These are phyloP conservation scores for Salticus scenicus DNA, from an alignment of 2,888 invertebrate species.

Conservation along the genomic window DNA sequence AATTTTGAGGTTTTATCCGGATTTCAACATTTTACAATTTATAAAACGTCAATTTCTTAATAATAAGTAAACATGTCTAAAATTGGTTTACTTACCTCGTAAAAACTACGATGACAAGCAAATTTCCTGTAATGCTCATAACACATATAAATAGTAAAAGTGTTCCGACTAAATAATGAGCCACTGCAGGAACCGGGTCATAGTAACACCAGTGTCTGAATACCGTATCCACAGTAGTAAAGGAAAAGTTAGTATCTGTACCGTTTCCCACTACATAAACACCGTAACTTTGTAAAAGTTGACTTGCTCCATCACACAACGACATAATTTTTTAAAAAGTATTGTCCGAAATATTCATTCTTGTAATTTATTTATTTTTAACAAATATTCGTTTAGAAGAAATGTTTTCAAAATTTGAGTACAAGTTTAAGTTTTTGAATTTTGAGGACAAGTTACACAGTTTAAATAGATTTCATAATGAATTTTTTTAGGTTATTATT, in stretches of 20 bases:
- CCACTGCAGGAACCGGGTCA: neutral
- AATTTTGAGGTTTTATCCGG: no score
- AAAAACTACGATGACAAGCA: slow-evolving; percentile 48
- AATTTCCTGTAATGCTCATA: slow-evolving; percentile 32
- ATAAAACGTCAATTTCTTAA: no score
- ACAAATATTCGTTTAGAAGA: no score
- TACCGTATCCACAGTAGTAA: neutral
- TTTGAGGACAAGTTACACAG: no score
- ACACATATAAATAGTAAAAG: slow-evolving; percentile 32
- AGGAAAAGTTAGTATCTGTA: neutral
- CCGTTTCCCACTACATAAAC: neutral
- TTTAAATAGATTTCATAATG: no score
- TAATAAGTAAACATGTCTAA: no score
- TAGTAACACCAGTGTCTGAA: slow-evolving; percentile 47
- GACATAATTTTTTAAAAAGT: slow-evolving; percentile 20
- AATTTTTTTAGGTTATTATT: no score
- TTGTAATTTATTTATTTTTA: no score
- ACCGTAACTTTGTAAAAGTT: slow-evolving; percentile 33
- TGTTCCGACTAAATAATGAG: slow-evolving; percentile 26
- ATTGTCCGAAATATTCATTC: no score
- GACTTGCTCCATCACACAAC: slow-evolving; percentile 24
- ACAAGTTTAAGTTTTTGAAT: no score
- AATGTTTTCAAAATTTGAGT: no score
- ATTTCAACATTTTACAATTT: no score
- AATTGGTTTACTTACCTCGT: slow-evolving; percentile 37